These are phyloP conservation scores for Paratilapia polleni DNA, from an alignment of 2,113 vertebrate species.

Conservation along the genomic window DNA sequence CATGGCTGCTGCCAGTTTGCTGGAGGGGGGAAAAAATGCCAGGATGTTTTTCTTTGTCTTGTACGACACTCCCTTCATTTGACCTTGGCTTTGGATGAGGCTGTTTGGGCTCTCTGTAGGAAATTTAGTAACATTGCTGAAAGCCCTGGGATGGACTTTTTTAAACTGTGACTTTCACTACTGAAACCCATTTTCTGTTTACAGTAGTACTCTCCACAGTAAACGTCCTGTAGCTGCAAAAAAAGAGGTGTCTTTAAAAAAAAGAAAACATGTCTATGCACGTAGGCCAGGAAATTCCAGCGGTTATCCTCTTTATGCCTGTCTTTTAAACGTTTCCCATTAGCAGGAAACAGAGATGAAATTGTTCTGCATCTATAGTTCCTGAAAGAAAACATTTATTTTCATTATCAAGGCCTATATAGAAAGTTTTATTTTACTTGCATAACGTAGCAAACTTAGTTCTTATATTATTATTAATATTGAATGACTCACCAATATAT, in stretches of 20 bases:
- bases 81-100: constrained; percentile 55
- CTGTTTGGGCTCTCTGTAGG: constrained; percentile 2
- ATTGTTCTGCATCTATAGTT: too few relatives aligned
- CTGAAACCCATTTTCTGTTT: background rate
- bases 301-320: background rate
- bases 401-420: too few relatives aligned
- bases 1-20: constrained; percentile 51
- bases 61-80: constrained; percentile 46
- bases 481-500: background rate
- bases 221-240: background rate
- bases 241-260: background rate
- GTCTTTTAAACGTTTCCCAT: background rate
- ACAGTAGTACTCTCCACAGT: background rate
- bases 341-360: too few relatives aligned
- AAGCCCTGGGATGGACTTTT: background rate
- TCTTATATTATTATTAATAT: background rate
- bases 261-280: background rate
- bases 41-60: constrained; percentile 54
- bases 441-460: too few relatives aligned
- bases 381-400: background rate
- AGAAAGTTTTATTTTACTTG: too few relatives aligned
- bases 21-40: constrained; percentile 8
- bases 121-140: constrained; percentile 8
- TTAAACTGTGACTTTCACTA: background rate
- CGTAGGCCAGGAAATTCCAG: too few relatives aligned